Evolutionary conservation across 2,888 invertebrate species (phyloP).

Genomic region (Gymnosoma rotundatum): DNA sequence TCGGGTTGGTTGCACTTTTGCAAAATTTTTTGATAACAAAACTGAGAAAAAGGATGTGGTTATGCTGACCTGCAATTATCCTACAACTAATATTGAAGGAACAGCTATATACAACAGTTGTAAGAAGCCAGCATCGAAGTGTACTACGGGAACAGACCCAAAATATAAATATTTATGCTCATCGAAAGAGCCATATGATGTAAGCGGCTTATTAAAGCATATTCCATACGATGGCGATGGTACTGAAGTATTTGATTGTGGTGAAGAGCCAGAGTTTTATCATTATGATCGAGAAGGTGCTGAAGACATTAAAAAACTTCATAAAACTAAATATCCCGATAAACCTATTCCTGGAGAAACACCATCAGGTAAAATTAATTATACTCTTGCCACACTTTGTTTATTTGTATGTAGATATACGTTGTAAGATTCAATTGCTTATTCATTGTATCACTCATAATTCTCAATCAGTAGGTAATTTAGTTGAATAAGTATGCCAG

Average conservation of each 20-base stretch:
- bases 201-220: background rate
- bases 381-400: too few species aligned
- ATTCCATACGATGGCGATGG: conserved; percentile 43
- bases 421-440: too few species aligned
- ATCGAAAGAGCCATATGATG: conserved; percentile 34
- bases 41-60: conserved; percentile 37
- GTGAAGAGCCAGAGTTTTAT: background rate
- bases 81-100: conserved; percentile 74
- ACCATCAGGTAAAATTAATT: background rate
- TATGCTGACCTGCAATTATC: conserved; percentile 75
- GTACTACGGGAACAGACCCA: conserved; percentile 12
- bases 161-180: conserved; percentile 42
- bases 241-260: conserved; percentile 28
- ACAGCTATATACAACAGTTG: conserved; percentile 75
- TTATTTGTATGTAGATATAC: too few species aligned
- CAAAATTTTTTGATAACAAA: conserved; percentile 61
- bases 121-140: conserved; percentile 25
- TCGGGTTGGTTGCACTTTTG: conserved; percentile 72
- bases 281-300: background rate
- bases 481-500: too few species aligned
- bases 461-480: too few species aligned
- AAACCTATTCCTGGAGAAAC: conserved; percentile 1
- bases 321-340: background rate
- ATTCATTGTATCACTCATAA: too few species aligned
- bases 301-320: background rate